Percentiles rank a stretch among this genome's conserved stretches.
Conservation (phyloP, 2,113 vertebrate genomes). For the Murina feae region DNA sequence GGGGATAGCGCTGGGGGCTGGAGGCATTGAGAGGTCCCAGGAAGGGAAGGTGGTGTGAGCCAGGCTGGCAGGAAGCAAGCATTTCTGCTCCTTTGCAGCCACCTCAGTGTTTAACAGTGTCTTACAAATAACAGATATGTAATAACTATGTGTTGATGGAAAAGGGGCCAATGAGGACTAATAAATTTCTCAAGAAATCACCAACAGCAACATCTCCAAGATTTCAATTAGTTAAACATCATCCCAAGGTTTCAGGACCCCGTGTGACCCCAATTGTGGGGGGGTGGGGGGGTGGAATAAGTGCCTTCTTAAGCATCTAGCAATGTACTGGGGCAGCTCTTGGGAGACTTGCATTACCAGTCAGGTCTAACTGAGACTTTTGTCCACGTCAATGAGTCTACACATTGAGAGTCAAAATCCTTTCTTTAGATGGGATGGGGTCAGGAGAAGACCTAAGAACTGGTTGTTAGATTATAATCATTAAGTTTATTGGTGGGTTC, state of each 20-base stretch:
- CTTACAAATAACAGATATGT: constrained; percentile 1
- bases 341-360: background rate
- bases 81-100: background rate
- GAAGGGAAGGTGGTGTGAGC: background rate
- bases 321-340: background rate
- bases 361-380: background rate
- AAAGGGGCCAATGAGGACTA: background rate
- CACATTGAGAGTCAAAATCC: background rate
- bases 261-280: background rate
- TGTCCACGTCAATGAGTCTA: background rate
- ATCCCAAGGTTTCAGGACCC: background rate
- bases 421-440: background rate
- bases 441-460: background rate
- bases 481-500: background rate
- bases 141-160: constrained; percentile 49
- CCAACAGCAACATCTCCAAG: background rate
- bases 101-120: background rate
- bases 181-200: constrained; percentile 38
- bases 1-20: background rate
- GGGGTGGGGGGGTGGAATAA: too few relatives aligned
- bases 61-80: background rate
- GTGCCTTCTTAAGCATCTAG: background rate
- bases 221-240: background rate
- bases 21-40: background rate
- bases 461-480: background rate